Base-by-base conservation (phyloP, 2,113 vertebrate species). In the Tetrax tetrax region DNA sequence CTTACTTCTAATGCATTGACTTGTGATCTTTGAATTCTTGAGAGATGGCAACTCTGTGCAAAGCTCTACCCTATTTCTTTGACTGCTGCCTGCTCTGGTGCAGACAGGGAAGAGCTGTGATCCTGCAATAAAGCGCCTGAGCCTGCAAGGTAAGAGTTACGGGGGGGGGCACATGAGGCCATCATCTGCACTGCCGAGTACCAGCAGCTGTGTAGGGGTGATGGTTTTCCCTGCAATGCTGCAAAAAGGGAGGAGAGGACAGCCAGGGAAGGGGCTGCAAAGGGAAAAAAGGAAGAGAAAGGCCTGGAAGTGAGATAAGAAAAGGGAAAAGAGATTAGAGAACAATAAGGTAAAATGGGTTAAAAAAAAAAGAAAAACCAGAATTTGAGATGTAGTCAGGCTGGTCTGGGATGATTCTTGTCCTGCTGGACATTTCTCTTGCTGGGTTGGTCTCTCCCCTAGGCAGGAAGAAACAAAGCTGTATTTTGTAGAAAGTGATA, bases 131-230 rank as follows among this genome's bases (percentile, higher is more conserved):
- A 1, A n/a, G 48, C n/a, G 74, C 8, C n/a, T 72, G 57, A 76
- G 22, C 13, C 45, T 18, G 22, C 33, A 50, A 33, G 51, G 33
- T 53, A 28, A 29, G n/a, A n/a, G 27, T 27, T 38, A 28, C 6
- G 24, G 18, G 14, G n/a, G 64, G 21, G 19, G 13, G 33, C 25
- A 54, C 10, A 4, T 7, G 22, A 66, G 57, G 38, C 57, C 47
- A 25, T 12, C 7, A 4, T 13, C 25, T 57, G 61, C 29, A 17
- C 33, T 63, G 65, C 56, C 3, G 11, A 28, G 31, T 33, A 35
- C 59, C 29, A 33, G 24, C 47, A 64, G 43, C 68, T 2, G 1
- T 0, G 0, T 23, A 64, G 65, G 54, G 50, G 9, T 31, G 41
- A 51, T n/a, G 45, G 6, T 35, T 88, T 90, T 50, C 27, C 29